Evolutionary conservation across 2,797 vertebrate species (phyloP).

Genomic region (Leontocebus nigricollis): DNA sequence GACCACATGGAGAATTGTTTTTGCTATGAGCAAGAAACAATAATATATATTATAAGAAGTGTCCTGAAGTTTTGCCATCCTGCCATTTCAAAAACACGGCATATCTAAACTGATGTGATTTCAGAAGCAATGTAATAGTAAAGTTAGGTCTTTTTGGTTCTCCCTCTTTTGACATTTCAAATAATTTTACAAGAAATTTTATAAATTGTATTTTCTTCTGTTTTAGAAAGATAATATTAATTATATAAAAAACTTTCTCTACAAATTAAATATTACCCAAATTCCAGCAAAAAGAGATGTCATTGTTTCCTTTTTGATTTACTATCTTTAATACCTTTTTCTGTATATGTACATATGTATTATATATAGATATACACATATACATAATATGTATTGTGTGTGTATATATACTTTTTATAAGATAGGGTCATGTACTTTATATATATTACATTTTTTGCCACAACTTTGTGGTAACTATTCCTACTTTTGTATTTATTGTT

Average conservation of each 20-base stretch:
- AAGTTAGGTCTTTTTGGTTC: neutral
- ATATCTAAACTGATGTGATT: neutral
- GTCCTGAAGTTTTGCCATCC: neutral
- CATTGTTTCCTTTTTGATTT: neutral
- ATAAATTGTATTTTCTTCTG: neutral
- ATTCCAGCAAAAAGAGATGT: neutral
- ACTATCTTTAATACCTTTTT: neutral
- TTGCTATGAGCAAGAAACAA: neutral
- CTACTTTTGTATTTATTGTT: neutral
- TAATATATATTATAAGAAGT: neutral
- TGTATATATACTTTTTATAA: neutral
- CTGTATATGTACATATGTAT: neutral
- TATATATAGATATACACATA: neutral
- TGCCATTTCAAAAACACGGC: slow-evolving; percentile 24
- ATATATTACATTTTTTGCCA: neutral
- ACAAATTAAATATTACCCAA: neutral
- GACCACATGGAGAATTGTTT: neutral
- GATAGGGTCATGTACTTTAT: neutral
- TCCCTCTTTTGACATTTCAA: neutral
- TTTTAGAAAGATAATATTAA: neutral
- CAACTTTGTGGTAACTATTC: neutral
- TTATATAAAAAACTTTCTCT: neutral
- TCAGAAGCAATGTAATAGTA: slow-evolving; percentile 16
- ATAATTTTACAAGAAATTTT: neutral
- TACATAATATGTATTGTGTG: neutral